A percentile compares a stretch with the other conserved stretches of the same genome.
phyloP scores from a whole-genome alignment of 2,797 vertebrate genomes.

The Lithobates pipiens region DNA sequence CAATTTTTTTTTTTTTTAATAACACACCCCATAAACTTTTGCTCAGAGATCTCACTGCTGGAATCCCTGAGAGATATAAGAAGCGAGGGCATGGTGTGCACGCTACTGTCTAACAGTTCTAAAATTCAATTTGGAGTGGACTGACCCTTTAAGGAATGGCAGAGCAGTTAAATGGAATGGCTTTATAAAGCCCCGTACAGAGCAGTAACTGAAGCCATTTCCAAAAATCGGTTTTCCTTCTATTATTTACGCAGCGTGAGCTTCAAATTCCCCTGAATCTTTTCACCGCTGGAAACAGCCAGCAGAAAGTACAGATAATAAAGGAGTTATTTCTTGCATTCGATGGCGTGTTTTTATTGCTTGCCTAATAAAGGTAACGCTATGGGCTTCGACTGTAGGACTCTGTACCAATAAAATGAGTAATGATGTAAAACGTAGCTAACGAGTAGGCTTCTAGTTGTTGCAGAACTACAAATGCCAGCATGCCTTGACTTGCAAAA shows the following conservation, averaged over 20 bases:
- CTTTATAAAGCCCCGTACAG: not conserved
- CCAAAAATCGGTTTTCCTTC: not conserved
- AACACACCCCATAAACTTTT: too few relatives aligned
- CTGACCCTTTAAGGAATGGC: not conserved
- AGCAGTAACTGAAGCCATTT: not conserved
- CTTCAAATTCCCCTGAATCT: slow-evolving; percentile 5
- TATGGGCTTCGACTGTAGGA: not conserved
- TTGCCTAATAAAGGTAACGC: slow-evolving; percentile 5
- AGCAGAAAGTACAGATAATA: slow-evolving; percentile 14
- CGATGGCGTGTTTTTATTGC: not conserved
- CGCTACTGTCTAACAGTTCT: too few relatives aligned
- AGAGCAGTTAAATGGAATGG: not conserved
- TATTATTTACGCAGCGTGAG: slow-evolving; percentile 10
- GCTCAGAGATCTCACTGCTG: too few relatives aligned
- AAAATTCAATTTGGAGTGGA: not conserved
- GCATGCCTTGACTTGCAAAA: not conserved
- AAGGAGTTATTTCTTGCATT: slow-evolving; percentile 6
- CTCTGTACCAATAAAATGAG: not conserved
- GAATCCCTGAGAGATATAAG: not conserved
- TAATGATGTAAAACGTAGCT: not conserved
- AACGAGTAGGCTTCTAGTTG: not conserved
- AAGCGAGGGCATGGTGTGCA: not conserved
- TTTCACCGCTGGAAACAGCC: slow-evolving; percentile 3
- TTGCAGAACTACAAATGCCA: not conserved
- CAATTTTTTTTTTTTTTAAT: too few relatives aligned